Percentiles rank a stretch among this genome's conserved stretches.
phyloP scores from a whole-genome alignment of 2,113 vertebrate species.

The Muntiacus reevesi region DNA sequence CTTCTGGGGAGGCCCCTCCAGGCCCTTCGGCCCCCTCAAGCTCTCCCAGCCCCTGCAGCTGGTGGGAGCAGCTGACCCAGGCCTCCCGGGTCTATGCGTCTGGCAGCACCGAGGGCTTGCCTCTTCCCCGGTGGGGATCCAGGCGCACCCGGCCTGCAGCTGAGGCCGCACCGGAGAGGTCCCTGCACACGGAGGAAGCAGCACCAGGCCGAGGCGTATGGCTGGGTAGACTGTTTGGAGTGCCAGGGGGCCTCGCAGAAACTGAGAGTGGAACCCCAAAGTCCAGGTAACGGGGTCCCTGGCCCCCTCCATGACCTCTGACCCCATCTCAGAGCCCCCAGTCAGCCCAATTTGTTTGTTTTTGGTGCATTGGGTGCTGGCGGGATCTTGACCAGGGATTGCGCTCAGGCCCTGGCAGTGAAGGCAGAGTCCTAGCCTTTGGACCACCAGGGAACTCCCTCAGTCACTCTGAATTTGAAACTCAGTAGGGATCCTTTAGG shows the following conservation, averaged over 20 bases:
- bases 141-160: not conserved
- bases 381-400: not conserved
- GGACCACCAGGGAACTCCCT: not conserved
- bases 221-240: slow-evolving; percentile 92
- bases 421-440: not conserved
- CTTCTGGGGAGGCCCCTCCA: not conserved
- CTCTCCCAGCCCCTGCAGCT: slow-evolving; percentile 49
- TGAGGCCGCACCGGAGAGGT: not conserved
- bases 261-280: slow-evolving; percentile 18
- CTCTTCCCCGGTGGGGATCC: slow-evolving; percentile 71
- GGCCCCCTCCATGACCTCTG: not conserved
- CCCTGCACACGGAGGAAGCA: not conserved
- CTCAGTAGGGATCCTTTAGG: not conserved
- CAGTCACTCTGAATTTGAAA: not conserved
- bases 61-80: slow-evolving; percentile 82
- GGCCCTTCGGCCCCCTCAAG: not conserved
- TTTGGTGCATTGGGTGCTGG: not conserved
- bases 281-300: slow-evolving; percentile 71
- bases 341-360: not conserved
- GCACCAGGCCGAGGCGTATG: slow-evolving; percentile 41
- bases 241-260: slow-evolving; percentile 20
- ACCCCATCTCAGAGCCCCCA: not conserved
- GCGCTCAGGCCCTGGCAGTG: not conserved
- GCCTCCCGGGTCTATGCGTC: slow-evolving; percentile 74
- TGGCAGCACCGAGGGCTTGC: slow-evolving; percentile 59